A percentile compares a stretch with the other conserved stretches of the same genome.
These are phyloP conservation scores for Sinodicranocentrus sp. DNA, from an alignment of 2,888 invertebrate genomes.

Conservation along the genomic window DNA sequence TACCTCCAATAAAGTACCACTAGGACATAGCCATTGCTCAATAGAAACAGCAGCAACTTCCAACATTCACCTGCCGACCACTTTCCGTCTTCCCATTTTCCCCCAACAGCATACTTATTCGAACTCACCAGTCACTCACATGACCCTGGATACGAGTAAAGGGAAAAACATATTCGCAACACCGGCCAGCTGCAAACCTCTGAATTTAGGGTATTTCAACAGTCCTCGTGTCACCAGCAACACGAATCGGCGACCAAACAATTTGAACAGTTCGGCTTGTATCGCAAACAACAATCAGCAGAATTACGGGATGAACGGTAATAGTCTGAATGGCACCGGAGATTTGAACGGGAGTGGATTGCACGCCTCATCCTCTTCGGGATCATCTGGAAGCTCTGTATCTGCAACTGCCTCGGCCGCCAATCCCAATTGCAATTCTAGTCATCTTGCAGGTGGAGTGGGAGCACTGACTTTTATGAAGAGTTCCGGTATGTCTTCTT, in stretches of 20 bases:
- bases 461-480: constrained; percentile 65
- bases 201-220: constrained; percentile 64
- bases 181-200: constrained; percentile 55
- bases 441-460: constrained; percentile 57
- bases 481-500: constrained; percentile 64
- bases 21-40: constrained; percentile 67
- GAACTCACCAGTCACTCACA: constrained; percentile 44
- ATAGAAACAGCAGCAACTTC: constrained; percentile 59
- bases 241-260: constrained; percentile 41
- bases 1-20: constrained; percentile 55
- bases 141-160: constrained; percentile 49
- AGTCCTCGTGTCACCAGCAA: constrained; percentile 62
- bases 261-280: constrained; percentile 49
- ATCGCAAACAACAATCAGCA: constrained; percentile 45
- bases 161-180: constrained; percentile 57
- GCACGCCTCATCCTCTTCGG: constrained; percentile 53
- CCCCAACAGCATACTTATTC: constrained; percentile 62
- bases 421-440: constrained; percentile 64
- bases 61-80: constrained; percentile 64
- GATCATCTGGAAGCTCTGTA: constrained; percentile 52
- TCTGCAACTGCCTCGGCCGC: constrained; percentile 37
- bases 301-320: constrained; percentile 50
- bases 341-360: constrained; percentile 40
- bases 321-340: constrained; percentile 14
- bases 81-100: constrained; percentile 64